Conservation (phyloP, 2,888 invertebrate species). For the Xestia rhomboidea region DNA sequence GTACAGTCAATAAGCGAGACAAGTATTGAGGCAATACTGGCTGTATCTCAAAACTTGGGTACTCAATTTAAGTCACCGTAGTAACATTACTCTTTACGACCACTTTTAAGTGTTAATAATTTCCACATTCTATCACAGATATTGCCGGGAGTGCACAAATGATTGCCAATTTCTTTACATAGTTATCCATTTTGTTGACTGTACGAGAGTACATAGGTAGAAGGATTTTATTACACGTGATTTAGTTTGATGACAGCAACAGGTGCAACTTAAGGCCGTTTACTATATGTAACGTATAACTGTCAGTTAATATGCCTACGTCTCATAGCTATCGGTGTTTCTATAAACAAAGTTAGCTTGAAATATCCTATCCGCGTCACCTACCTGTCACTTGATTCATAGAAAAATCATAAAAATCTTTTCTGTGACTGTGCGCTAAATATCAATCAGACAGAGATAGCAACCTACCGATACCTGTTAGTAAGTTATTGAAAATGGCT, state of each 20-base stretch:
- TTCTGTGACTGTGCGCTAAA: no score
- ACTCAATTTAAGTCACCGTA: background rate
- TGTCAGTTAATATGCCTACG: no score
- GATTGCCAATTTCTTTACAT: background rate
- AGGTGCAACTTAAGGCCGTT: conserved; percentile 5
- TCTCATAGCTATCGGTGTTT: no score
- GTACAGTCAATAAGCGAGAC: background rate
- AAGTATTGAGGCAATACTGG: background rate
- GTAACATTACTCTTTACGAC: background rate
- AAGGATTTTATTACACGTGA: background rate
- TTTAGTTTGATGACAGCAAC: background rate
- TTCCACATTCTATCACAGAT: background rate
- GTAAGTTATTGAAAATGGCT: no score
- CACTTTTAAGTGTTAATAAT: background rate
- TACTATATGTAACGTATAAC: no score
- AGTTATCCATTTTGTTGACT: background rate
- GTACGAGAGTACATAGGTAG: background rate
- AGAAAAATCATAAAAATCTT: no score
- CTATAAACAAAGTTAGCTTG: no score
- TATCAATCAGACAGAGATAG: no score
- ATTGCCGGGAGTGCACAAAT: background rate
- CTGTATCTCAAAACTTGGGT: background rate
- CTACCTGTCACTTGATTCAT: no score
- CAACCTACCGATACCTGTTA: no score
- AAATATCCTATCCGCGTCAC: no score